A percentile compares a stretch with the other conserved stretches of the same genome.
These are phyloP conservation scores for Cephalopachus bancanus DNA, from an alignment of 2,797 vertebrate genomes.

Conservation along the genomic window DNA sequence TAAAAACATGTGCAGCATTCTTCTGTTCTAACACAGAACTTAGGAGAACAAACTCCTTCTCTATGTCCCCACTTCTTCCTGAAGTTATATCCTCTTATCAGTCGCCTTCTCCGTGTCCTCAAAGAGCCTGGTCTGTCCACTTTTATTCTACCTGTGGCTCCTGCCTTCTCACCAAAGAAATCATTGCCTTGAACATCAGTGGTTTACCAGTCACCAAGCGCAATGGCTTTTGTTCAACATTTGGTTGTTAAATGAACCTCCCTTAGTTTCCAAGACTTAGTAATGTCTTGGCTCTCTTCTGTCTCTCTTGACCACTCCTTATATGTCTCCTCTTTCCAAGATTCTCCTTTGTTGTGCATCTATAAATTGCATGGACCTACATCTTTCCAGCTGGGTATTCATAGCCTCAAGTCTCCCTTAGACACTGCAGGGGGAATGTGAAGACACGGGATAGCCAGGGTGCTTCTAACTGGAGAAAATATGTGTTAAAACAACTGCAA, in stretches of 20 bases:
- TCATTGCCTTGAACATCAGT: not conserved
- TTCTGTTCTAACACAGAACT: slow-evolving; percentile 32
- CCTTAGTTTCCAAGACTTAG: not conserved
- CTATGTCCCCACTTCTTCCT: not conserved
- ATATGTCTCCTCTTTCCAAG: not conserved
- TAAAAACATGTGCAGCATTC: not conserved
- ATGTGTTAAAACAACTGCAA: not conserved
- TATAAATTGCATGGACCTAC: not conserved
- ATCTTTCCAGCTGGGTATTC: not conserved
- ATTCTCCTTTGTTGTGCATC: not conserved
- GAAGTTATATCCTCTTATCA: not conserved
- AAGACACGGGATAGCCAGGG: not conserved
- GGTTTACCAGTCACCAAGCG: not conserved
- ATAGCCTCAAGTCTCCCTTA: not conserved
- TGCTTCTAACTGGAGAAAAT: not conserved
- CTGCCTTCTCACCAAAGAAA: slow-evolving; percentile 7
- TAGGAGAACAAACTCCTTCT: slow-evolving; percentile 19
- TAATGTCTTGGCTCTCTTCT: not conserved
- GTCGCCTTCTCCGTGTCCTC: not conserved
- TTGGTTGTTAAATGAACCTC: not conserved
- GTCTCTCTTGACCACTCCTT: not conserved
- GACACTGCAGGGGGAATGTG: not conserved
- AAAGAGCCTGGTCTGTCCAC: not conserved
- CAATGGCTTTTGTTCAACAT: not conserved
- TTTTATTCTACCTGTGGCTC: not conserved